Percentiles rank a stretch among this genome's conserved stretches.
Conservation (phyloP, 2,888 invertebrate genomes). For the Ormia ochracea region DNA sequence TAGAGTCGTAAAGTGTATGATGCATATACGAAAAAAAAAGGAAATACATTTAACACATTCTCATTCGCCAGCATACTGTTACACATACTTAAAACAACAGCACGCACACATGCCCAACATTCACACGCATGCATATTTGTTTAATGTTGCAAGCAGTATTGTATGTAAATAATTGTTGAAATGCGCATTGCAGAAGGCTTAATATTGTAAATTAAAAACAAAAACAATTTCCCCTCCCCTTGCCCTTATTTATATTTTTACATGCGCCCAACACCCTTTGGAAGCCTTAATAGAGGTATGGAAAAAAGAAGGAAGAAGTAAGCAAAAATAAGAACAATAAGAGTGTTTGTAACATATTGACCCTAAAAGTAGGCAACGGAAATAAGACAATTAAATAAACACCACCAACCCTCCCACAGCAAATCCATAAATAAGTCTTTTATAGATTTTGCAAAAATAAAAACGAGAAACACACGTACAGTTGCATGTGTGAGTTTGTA, state of each 20-base stretch:
- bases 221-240: background rate
- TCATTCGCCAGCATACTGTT: no score
- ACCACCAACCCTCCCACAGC: conserved; percentile 62
- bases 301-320: background rate
- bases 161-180: conserved; percentile 29
- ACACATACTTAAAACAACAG: background rate
- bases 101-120: background rate
- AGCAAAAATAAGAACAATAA: background rate
- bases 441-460: conserved; percentile 18
- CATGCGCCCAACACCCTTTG: background rate
- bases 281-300: background rate
- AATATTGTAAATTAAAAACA: conserved; percentile 11
- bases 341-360: conserved; percentile 14
- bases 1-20: conserved; percentile 65
- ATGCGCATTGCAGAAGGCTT: conserved; percentile 60
- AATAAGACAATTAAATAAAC: conserved; percentile 70
- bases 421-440: background rate
- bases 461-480: background rate
- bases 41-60: background rate
- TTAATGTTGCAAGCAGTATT: conserved; percentile 45
- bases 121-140: background rate
- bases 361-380: conserved; percentile 72
- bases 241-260: no score
- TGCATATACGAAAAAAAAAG: no score
- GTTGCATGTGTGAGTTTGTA: background rate